Base-by-base conservation (phyloP, 2,797 vertebrate genomes). In the Brachyrhaphis roseni region DNA sequence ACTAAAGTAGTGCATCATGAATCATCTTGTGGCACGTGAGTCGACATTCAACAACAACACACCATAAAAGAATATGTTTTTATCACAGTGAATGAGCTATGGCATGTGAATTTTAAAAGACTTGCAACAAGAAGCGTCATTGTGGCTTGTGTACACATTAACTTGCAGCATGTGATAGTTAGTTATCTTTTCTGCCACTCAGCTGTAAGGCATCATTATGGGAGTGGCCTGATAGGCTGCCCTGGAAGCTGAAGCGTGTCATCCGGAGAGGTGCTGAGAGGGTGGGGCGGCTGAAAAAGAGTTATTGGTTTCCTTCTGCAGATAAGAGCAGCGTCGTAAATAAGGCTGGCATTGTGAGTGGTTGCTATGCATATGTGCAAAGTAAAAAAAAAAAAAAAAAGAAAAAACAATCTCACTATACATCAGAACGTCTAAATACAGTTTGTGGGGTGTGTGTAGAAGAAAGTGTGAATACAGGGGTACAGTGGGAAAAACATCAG, bases 291-390 rank as follows among this genome's bases (percentile, higher is more conserved):
- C 46, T 12, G 2, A 28, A 36, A 72, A 66, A 55, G 89, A 89
- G 89, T 90, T 90, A 91, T 82, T 80, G 78, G 70, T 86, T 84
- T 83, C 39, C 82, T 78, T 83, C 72, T 87, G 82, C 84, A 85
- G 90, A 92, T 93, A 93, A 93, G 88, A 92, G 81, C 87, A 85
- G 86, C 85, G 87, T 78, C 82, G 79, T 87, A 88, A 86, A 88
- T 89, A 88, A 78, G 84, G 84, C 77, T 82, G 83, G 84, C 82
- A 45, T 16, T 36, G 46, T 57, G 76, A 74, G 77, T 78, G 84
- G 85, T 80, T 87, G 79, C 70, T 47, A 68, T 75, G 83, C 84
- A 89, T 87, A 91, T 86, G 79, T 72, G 72, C 49, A 84, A 74
- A 36, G 20, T 28, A 77, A 81, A 88, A 74, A 4, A n/a, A 87